Base-by-base conservation (phyloP, 1,140 invertebrate genomes). In the Latrodectus geometricus region DNA sequence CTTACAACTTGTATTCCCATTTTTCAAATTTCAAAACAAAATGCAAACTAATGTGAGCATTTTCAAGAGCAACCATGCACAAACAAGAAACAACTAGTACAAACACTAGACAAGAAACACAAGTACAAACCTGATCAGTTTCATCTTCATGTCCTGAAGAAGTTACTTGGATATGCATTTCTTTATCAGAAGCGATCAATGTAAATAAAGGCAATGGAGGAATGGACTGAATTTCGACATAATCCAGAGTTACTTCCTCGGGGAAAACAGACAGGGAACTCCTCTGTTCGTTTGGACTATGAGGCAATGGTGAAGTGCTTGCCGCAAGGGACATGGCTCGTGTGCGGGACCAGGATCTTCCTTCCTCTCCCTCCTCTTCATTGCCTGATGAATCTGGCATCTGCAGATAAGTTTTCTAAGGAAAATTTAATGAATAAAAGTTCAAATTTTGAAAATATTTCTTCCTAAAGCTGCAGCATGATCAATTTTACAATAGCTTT, bases 121-220 rank as follows among this genome's bases (percentile, higher is more conserved):
- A 56, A 66, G 12, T 65, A n/a, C 65, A 85, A 70, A 87, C 84
- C 69, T 83, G 74, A 72, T 80, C 86, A 70, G 85, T 72, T n/a
- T 86, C 68, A 54, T 89, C 77, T 56, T 89, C 87, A 54, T 70
- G 65, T 35, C 23, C n/a, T 52, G 52, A 54, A 23, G 69, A 78
- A 79, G 87, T 35, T 4, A 68, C 15, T 81, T 87, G 50, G 83
- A 82, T 35, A 90, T 85, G 88, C 49, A 92, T 94, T 90, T 98
- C 97, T 87, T 96, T 95, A 90, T 99, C 98, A 7, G 98, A 97
- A 50, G 96, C 96, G 0, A 99, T 91, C 0, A 99, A 92, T 4
- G 97, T 97, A 95, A 98, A 99, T 14, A 99, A 91, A 4, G 98
- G 99, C 35, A 99, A 91, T 0, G 98, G 98, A 9, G 98, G 97